phyloP scores from a whole-genome alignment of 2,797 vertebrate species.

The Poeciliopsis presidionis region DNA sequence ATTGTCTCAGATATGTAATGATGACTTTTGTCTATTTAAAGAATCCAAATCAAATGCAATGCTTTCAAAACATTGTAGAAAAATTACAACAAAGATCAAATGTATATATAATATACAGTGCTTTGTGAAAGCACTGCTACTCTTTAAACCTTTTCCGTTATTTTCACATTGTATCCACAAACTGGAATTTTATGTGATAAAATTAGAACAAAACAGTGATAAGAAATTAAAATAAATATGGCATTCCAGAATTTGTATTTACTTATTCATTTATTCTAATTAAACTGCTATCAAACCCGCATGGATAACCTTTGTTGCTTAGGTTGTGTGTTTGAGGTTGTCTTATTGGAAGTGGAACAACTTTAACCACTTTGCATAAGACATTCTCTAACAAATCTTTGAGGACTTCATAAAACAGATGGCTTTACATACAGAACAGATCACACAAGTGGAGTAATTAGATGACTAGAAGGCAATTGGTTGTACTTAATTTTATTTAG shows the following conservation, averaged over 20 bases:
- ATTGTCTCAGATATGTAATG: slow-evolving; percentile 71
- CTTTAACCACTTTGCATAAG: too few relatives aligned
- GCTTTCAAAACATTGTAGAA: slow-evolving; percentile 49
- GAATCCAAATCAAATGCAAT: slow-evolving; percentile 71
- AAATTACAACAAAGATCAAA: slow-evolving; percentile 7
- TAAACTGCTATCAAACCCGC: not conserved
- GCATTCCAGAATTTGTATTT: not conserved
- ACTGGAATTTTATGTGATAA: not conserved
- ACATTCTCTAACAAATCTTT: not conserved
- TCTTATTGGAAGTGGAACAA: not conserved
- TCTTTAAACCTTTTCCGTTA: not conserved
- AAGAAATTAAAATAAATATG: not conserved
- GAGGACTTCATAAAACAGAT: not conserved
- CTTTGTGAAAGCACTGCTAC: not conserved
- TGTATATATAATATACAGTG: not conserved
- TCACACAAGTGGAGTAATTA: not conserved
- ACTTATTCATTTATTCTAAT: not conserved
- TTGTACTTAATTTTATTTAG: not conserved
- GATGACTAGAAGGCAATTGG: not conserved
- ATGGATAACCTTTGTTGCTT: not conserved
- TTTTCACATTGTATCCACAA: not conserved
- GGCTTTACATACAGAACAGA: not conserved
- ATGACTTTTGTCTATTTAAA: slow-evolving; percentile 74
- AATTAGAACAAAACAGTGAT: not conserved
- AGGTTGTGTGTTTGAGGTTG: not conserved